phyloP scores from a whole-genome alignment of 1,140 invertebrate species.

The Ridgeia piscesae region DNA sequence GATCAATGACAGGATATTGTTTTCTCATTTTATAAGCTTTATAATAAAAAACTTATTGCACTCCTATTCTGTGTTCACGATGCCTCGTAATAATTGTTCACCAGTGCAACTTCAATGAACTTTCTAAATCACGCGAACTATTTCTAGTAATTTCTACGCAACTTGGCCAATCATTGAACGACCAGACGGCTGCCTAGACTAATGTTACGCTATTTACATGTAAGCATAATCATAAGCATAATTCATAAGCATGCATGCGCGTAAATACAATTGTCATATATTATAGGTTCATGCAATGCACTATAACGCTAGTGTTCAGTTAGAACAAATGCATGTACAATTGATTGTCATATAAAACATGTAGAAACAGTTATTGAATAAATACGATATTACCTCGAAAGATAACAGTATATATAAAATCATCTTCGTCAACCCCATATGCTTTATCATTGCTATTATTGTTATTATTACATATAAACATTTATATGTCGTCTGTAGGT shows the following conservation, averaged over 20 bases:
- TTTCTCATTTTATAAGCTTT: too few species aligned
- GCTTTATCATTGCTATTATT: neutral
- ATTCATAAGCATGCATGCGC: neutral
- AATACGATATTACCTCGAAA: neutral
- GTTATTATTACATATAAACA: neutral
- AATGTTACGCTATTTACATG: neutral
- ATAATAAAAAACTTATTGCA: too few species aligned
- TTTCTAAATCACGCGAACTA: neutral
- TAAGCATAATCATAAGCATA: neutral
- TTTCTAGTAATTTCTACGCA: neutral
- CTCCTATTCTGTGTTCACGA: too few species aligned
- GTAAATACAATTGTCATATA: neutral
- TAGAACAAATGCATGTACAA: neutral
- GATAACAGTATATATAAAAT: neutral
- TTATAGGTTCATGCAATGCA: neutral
- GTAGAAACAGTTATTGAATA: neutral
- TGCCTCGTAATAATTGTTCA: too few species aligned
- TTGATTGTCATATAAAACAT: neutral
- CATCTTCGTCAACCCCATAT: neutral
- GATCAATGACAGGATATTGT: too few species aligned
- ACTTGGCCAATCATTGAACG: neutral
- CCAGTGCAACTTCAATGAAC: too few species aligned
- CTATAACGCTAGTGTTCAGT: neutral
- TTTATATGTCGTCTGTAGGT: neutral
- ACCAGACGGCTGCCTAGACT: neutral